phyloP scores from a whole-genome alignment of 2,888 invertebrate genomes.

The Mythimna vitellina region DNA sequence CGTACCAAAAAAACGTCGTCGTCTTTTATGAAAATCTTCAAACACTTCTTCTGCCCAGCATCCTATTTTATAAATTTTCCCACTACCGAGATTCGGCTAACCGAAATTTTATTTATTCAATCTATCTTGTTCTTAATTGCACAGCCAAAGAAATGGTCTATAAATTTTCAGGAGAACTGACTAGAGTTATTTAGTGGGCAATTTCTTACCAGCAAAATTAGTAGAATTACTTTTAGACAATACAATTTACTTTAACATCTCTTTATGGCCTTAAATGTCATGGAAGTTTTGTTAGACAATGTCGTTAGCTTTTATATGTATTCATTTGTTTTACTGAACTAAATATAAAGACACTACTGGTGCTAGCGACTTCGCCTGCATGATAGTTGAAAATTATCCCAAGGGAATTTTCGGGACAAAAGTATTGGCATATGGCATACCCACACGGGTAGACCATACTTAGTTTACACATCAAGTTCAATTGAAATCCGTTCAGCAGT shows the following conservation, averaged over 20 bases:
- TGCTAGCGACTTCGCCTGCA: no score
- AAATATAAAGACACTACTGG: neutral
- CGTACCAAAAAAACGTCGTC: no score
- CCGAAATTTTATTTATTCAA: conserved; percentile 65
- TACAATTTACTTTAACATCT: conserved; percentile 65
- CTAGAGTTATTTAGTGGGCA: conserved; percentile 70
- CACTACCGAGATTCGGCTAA: conserved; percentile 48
- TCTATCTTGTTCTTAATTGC: conserved; percentile 68
- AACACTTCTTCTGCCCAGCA: neutral
- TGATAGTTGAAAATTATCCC: no score
- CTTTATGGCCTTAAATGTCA: conserved; percentile 56
- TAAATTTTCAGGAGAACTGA: conserved; percentile 67
- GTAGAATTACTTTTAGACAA: conserved; percentile 63
- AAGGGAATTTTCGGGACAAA: no score
- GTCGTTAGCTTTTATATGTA: conserved; percentile 36
- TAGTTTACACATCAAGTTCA: no score
- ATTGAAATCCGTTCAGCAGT: no score
- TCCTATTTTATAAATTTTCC: conserved; percentile 27
- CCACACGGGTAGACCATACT: no score
- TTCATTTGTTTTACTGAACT: conserved; percentile 22
- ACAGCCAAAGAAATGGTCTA: conserved; percentile 65
- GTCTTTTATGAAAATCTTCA: neutral
- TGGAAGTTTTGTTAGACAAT: conserved; percentile 41
- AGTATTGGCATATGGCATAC: no score
- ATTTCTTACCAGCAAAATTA: conserved; percentile 68